Base-by-base conservation (phyloP, 2,797 vertebrate species). In the Poecile montanus region DNA sequence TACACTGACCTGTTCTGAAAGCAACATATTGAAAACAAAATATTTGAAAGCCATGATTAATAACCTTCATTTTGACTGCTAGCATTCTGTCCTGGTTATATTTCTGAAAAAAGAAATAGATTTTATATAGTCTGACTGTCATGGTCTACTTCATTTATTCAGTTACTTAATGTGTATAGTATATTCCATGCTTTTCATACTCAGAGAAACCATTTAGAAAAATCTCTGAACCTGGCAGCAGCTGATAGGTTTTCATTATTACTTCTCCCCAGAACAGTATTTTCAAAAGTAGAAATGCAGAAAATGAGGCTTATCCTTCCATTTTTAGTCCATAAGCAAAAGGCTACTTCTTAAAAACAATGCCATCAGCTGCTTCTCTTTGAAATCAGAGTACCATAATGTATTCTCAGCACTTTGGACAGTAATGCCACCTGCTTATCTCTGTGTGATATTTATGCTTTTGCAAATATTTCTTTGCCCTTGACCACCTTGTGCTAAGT, bases 381-480 rank as follows among this genome's bases (percentile, higher is more conserved):
- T 75, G 65, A 75, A 92, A 34, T 11, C 5, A 3, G 38, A 85
- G 27, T 34, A 61, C 48, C 16, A 11, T 77, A 38, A 62, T 62
- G 5, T 40, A 30, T 56, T 53, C 72, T 88, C 50, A 71, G 61
- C 34, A 23, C 72, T 89, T 79, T 32, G 88, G 60, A 79, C 86
- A 87, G 38, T 74, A 71, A 79, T 86, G 65, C 67, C 47, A 74
- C 25, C 51, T 79, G 34, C 54, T 93, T 93, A 66, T 89, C 72
- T 93, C 68, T 94, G 53, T 12, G 2, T 68, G 50, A 26, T 62
- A 66, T 91, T 94, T 90, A 63, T 74, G 17, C 63, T 87, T 92
- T 85, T 53, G 34, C 23, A 92, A 91, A 82, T 89, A 91, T 74
- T 88, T 88, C 38, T 87, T 71, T 85, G 79, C 34, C 78, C 89